Percentiles rank a stretch among this genome's conserved stretches.
Conservation (phyloP, 1,140 invertebrate species). For the Drosophila pandora region DNA sequence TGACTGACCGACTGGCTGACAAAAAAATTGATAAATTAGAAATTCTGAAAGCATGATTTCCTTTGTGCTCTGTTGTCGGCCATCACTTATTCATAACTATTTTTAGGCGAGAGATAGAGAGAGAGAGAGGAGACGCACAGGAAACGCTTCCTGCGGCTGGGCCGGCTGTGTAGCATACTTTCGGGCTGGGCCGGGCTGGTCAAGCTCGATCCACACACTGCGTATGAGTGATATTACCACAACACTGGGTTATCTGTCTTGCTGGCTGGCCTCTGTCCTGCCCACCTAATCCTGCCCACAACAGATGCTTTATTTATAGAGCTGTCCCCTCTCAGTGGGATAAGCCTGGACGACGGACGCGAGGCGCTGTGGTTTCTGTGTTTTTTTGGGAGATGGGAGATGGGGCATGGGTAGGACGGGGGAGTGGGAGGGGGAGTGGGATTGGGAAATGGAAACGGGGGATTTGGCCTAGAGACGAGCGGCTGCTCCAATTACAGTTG, state of each 20-base stretch:
- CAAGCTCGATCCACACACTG: constrained; percentile 31
- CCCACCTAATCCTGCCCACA: constrained; percentile 27
- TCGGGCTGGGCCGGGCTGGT: constrained; percentile 30
- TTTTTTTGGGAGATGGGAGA: no score
- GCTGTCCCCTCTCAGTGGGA: neutral
- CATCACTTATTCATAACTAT: neutral
- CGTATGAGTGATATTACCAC: constrained; percentile 44
- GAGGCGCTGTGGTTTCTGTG: no score
- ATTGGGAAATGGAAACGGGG: constrained; percentile 12
- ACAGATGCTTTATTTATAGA: constrained; percentile 44
- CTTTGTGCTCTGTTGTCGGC: no score
- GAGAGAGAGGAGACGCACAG: no score
- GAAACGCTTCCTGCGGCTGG: neutral
- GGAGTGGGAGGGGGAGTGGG: neutral
- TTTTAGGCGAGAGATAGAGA: neutral
- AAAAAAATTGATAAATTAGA: neutral
- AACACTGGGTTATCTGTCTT: constrained; percentile 15
- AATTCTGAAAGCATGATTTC: no score
- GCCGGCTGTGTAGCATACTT: constrained; percentile 36
- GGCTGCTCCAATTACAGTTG: constrained; percentile 51
- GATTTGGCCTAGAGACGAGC: constrained; percentile 27
- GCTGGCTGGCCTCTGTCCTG: constrained; percentile 9
- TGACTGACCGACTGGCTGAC: neutral
- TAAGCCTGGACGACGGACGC: no score
- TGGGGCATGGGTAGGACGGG: neutral